phyloP scores from a whole-genome alignment of 2,113 vertebrate species.

The Enhydra lutris region DNA sequence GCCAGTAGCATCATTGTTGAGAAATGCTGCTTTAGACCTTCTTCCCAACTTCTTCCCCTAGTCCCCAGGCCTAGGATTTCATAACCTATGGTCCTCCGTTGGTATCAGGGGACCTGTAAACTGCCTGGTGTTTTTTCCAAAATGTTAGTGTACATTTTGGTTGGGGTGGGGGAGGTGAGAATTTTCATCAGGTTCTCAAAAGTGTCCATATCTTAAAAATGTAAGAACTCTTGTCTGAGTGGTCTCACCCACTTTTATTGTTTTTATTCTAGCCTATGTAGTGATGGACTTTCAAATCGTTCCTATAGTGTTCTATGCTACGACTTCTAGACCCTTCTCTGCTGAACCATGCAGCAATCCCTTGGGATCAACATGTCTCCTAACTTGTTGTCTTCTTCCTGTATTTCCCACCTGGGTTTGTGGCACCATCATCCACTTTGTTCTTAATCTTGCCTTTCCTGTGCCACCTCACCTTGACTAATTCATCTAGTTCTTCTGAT shows the following conservation, averaged over 20 bases:
- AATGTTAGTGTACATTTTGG: background rate
- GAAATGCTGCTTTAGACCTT: background rate
- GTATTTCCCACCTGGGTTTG: background rate
- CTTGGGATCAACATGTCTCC: background rate
- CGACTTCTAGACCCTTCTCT: background rate
- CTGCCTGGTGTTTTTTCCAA: background rate
- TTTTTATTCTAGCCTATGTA: background rate
- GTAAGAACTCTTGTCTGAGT: background rate
- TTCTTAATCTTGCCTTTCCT: background rate
- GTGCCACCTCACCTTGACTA: background rate
- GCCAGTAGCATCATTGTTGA: background rate
- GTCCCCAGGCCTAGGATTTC: background rate
- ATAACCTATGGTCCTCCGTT: rapidly evolving
- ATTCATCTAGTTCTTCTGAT: background rate
- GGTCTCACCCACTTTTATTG: background rate
- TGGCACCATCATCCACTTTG: background rate
- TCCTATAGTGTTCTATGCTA: background rate
- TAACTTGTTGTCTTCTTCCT: background rate
- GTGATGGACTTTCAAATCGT: background rate
- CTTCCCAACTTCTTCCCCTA: background rate
- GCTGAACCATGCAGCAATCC: background rate
- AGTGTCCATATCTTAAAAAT: background rate
- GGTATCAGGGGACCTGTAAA: background rate
- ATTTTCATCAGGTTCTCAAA: background rate
- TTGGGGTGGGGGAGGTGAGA: background rate